Evolutionary conservation across 2,888 invertebrate species (phyloP).

Genomic region (Odontomyia ornata): DNA sequence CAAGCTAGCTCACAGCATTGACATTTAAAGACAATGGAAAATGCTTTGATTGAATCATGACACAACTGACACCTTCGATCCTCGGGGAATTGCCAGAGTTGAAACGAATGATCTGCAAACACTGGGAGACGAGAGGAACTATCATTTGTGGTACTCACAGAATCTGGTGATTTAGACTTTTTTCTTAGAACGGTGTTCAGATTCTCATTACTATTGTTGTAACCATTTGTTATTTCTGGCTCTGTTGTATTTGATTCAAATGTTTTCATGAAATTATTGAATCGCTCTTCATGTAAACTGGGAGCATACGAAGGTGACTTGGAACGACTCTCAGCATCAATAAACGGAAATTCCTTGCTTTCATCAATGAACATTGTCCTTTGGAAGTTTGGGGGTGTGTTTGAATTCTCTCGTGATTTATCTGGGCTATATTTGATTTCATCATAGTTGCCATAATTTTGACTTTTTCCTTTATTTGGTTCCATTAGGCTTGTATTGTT

Average conservation of each 20-base stretch:
- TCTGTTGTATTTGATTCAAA: not conserved
- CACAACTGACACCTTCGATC: conserved; percentile 53
- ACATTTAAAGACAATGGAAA: conserved; percentile 50
- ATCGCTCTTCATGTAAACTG: not conserved
- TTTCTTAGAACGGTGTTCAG: conserved; percentile 5
- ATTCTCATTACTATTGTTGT: not conserved
- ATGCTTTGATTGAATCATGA: conserved; percentile 50
- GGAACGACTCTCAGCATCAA: conserved; percentile 50
- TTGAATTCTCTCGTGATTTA: not conserved
- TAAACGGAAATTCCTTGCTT: conserved; percentile 52
- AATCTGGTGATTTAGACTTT: not conserved
- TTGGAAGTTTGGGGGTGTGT: not conserved
- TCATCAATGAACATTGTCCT: not conserved
- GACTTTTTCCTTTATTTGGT: not conserved
- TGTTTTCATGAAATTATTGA: not conserved
- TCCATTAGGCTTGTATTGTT: not conserved
- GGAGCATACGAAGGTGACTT: conserved; percentile 46
- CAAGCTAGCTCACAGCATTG: conserved; percentile 51
- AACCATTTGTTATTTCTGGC: not conserved
- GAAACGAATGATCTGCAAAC: conserved; percentile 49
- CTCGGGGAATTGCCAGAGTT: conserved; percentile 50
- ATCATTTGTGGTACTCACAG: not conserved
- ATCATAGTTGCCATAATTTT: conserved; percentile 30
- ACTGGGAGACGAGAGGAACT: not conserved
- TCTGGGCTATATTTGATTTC: not conserved